These are phyloP conservation scores for Oenanthe melanoleuca DNA, from an alignment of 2,113 vertebrate genomes.

Conservation along the genomic window DNA sequence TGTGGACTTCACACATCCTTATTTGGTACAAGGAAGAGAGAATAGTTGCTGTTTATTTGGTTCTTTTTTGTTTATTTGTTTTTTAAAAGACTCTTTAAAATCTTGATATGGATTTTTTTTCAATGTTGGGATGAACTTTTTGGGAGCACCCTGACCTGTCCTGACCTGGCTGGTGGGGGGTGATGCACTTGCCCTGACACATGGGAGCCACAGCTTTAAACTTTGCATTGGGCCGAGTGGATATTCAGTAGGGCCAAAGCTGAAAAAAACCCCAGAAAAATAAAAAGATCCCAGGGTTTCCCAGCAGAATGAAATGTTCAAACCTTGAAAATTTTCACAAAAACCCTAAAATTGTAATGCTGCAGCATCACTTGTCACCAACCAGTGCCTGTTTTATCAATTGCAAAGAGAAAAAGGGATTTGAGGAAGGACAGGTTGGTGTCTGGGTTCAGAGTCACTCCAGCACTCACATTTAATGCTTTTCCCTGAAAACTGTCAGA, in stretches of 20 bases:
- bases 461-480: neutral
- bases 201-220: neutral
- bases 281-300: no score
- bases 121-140: neutral
- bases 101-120: neutral
- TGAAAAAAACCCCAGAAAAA: neutral
- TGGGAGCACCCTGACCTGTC: neutral
- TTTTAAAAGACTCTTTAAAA: neutral
- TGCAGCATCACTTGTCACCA: neutral
- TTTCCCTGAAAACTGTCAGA: neutral
- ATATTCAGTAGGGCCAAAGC: neutral
- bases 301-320: neutral
- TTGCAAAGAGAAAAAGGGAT: neutral
- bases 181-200: neutral
- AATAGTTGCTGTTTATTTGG: neutral
- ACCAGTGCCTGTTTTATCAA: fast-evolving
- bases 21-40: fast-evolving
- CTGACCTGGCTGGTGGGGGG: fast-evolving
- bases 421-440: neutral
- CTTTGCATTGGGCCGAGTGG: fast-evolving
- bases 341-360: fast-evolving
- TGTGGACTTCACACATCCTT: neutral
- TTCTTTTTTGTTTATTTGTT: fast-evolving
- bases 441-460: neutral
- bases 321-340: neutral